A percentile compares a stretch with the other conserved stretches of the same genome.
phyloP scores from a whole-genome alignment of 2,888 invertebrate species.

The Palloptera scutellata region DNA sequence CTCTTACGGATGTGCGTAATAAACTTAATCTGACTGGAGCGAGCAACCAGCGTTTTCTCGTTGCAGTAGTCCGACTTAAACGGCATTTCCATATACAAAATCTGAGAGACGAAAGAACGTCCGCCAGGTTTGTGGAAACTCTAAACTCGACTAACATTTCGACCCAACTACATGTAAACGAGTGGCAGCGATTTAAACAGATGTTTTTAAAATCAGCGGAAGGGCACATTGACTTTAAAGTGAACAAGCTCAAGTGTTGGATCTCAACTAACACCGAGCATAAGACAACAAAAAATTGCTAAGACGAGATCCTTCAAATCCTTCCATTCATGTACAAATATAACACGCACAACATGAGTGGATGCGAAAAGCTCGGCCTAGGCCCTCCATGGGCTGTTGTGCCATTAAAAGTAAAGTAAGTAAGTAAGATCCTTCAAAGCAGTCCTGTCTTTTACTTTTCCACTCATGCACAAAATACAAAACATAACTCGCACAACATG shows the following conservation, averaged over 20 bases:
- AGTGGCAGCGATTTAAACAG: not conserved
- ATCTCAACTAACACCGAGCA: not conserved
- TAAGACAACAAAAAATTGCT: not conserved
- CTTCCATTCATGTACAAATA: no score
- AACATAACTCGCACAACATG: no score
- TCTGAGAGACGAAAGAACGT: not conserved
- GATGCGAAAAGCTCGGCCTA: no score
- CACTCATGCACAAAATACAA: no score
- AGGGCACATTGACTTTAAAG: not conserved
- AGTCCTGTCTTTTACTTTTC: no score
- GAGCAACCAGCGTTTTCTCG: conserved; percentile 3
- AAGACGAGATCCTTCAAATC: no score
- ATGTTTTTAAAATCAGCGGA: not conserved
- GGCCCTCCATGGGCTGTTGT: no score
- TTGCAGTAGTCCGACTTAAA: not conserved
- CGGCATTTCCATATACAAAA: not conserved
- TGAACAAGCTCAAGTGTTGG: not conserved
- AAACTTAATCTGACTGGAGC: conserved; percentile 1
- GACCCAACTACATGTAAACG: no score
- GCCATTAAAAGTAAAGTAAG: no score
- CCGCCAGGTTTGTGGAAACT: not conserved
- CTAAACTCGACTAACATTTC: no score
- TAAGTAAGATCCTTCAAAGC: no score
- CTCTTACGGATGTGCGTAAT: conserved; percentile 16
- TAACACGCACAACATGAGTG: no score